These are phyloP conservation scores for Prionchulus punctatus DNA, from an alignment of 2,888 invertebrate genomes.

Conservation along the genomic window DNA sequence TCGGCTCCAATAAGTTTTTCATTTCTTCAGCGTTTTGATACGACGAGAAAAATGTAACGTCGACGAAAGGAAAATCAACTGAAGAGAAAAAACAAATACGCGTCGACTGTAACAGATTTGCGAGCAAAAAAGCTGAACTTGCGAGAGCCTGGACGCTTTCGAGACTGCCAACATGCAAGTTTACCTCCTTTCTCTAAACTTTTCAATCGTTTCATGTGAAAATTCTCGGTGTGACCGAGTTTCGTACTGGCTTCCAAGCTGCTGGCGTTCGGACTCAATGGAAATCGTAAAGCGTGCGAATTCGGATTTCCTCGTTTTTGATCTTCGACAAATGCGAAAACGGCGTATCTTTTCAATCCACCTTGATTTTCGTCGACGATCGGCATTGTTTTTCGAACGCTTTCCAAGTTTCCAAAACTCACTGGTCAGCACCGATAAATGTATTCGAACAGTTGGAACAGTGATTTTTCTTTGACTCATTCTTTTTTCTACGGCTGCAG, in stretches of 20 bases:
- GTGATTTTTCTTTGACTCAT: too few relatives aligned
- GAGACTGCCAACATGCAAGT: neutral
- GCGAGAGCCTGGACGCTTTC: neutral
- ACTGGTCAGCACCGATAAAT: too few relatives aligned
- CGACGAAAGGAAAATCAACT: slow-evolving; percentile 17
- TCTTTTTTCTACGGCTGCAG: too few relatives aligned
- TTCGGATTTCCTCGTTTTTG: neutral
- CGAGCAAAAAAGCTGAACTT: neutral
- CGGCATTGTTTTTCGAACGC: too few relatives aligned
- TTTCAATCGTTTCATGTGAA: slow-evolving; percentile 16
- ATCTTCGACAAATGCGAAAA: slow-evolving; percentile 6
- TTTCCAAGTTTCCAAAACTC: too few relatives aligned
- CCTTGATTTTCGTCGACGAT: neutral
- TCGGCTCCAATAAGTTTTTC: neutral
- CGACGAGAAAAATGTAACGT: slow-evolving; percentile 15
- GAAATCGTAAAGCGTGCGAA: neutral
- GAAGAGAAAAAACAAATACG: slow-evolving; percentile 1
- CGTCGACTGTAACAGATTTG: neutral
- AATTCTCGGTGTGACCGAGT: slow-evolving; percentile 5
- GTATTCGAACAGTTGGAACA: too few relatives aligned
- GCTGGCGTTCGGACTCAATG: slow-evolving; percentile 2
- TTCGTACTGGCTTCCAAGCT: slow-evolving; percentile 2
- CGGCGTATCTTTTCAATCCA: slow-evolving; percentile 5
- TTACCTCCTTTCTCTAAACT: slow-evolving; percentile 17
- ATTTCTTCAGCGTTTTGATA: slow-evolving; percentile 3